Conservation (phyloP, 2,888 invertebrate genomes). For the Latheticus oryzae region DNA sequence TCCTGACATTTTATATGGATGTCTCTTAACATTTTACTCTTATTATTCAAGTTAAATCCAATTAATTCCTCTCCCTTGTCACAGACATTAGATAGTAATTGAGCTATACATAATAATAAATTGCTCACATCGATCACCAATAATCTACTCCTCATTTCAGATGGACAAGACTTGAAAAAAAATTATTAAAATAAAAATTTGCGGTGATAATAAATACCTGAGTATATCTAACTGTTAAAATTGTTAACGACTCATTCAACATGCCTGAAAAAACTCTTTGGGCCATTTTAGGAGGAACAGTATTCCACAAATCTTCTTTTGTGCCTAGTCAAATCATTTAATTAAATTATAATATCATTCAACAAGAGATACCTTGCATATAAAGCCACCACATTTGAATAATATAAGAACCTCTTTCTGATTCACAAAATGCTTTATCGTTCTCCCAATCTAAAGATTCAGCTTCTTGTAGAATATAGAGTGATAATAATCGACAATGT, state of each 20-base stretch:
- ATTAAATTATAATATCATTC: background rate
- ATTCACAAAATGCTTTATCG: slow-evolving; percentile 74
- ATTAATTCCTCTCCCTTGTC: slow-evolving; percentile 72
- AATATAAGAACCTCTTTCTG: slow-evolving; percentile 82
- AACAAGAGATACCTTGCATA: slow-evolving; percentile 74
- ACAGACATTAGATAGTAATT: slow-evolving; percentile 78
- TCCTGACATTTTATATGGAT: slow-evolving; percentile 87
- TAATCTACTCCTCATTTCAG: slow-evolving; percentile 69
- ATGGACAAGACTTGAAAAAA: slow-evolving; percentile 76
- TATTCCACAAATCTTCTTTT: slow-evolving; percentile 85
- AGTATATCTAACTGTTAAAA: slow-evolving; percentile 82
- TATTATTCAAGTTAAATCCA: slow-evolving; percentile 70
- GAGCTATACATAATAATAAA: slow-evolving; percentile 79
- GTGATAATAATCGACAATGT: slow-evolving; percentile 80
- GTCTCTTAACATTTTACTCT: slow-evolving; percentile 80
- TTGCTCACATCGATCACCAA: slow-evolving; percentile 82
- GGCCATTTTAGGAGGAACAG: slow-evolving; percentile 89
- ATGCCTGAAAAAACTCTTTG: slow-evolving; percentile 87
- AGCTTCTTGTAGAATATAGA: slow-evolving; percentile 86
- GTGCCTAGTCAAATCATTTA: slow-evolving; percentile 68
- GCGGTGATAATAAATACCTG: no score
- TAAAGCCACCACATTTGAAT: slow-evolving; percentile 92
- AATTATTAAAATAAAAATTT: no score
- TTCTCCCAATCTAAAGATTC: slow-evolving; percentile 83
- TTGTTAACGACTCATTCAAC: slow-evolving; percentile 86